These are phyloP conservation scores for Lasioglossum morio DNA, from an alignment of 2,888 invertebrate species.

Conservation along the genomic window DNA sequence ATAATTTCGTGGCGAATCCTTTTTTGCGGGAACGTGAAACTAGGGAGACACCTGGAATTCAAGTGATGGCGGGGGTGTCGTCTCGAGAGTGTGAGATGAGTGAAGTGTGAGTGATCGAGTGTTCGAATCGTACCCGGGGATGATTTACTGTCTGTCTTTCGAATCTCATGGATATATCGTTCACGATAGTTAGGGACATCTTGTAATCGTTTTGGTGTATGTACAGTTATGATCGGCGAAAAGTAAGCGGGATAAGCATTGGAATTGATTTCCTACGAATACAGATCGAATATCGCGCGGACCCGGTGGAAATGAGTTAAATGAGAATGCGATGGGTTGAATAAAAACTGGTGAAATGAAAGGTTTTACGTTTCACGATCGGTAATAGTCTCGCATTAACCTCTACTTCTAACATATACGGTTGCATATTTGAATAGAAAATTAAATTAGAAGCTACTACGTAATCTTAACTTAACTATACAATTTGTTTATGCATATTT, in stretches of 20 bases:
- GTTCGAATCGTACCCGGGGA: not conserved
- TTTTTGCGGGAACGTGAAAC: not conserved
- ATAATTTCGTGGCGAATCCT: conserved; percentile 3
- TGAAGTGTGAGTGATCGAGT: conserved; percentile 12
- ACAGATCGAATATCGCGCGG: not conserved
- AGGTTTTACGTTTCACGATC: not conserved
- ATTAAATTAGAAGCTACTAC: not conserved
- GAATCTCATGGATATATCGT: not conserved
- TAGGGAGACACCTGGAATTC: not conserved
- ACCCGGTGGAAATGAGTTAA: not conserved
- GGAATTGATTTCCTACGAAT: not conserved
- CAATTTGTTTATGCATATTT: not conserved
- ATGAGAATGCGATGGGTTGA: not conserved
- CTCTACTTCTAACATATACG: not conserved
- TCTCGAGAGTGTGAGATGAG: not conserved
- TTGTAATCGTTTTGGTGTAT: not conserved
- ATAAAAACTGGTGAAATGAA: not conserved
- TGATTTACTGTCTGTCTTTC: not conserved
- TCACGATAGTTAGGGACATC: not conserved
- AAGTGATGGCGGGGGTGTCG: not conserved
- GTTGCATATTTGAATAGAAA: not conserved
- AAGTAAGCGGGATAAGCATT: not conserved
- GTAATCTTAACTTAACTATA: not conserved
- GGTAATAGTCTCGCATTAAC: not conserved
- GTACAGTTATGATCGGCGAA: not conserved